A percentile compares a stretch with the other conserved stretches of the same genome.
phyloP scores from a whole-genome alignment of 1,140 invertebrate species.

The Periplaneta americana region DNA sequence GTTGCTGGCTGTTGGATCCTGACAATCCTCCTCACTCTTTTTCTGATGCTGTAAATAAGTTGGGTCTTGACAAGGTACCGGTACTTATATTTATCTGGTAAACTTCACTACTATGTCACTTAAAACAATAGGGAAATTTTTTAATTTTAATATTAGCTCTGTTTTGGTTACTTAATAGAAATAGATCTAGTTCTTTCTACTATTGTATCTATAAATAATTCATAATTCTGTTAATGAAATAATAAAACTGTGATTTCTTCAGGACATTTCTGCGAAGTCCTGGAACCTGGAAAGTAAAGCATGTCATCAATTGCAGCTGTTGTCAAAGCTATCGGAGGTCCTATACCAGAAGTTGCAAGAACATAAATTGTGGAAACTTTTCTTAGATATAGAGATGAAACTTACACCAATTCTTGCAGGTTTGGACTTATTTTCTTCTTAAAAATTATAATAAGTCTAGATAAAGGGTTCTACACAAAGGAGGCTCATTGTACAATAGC shows the following conservation, averaged over 20 bases:
- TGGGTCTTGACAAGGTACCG: neutral
- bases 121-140: neutral
- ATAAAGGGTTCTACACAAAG: too few species aligned
- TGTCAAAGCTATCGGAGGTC: neutral
- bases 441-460: too few species aligned
- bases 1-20: conserved; percentile 23
- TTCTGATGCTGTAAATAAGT: neutral
- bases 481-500: too few species aligned
- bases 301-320: conserved; percentile 6
- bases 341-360: neutral
- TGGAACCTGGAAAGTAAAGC: neutral
- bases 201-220: too few species aligned
- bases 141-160: neutral
- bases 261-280: neutral
- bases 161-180: neutral
- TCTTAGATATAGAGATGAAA: conserved; percentile 43
- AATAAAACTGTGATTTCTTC: neutral
- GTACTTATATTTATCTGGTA: too few species aligned
- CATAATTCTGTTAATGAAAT: neutral
- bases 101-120: neutral
- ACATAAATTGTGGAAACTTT: conserved; percentile 38
- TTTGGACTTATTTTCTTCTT: conserved; percentile 21
- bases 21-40: conserved; percentile 20
- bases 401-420: conserved; percentile 46
- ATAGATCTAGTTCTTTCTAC: too few species aligned